These are phyloP conservation scores for Psittacara wagleri DNA, from an alignment of 2,113 vertebrate species.

Conservation along the genomic window DNA sequence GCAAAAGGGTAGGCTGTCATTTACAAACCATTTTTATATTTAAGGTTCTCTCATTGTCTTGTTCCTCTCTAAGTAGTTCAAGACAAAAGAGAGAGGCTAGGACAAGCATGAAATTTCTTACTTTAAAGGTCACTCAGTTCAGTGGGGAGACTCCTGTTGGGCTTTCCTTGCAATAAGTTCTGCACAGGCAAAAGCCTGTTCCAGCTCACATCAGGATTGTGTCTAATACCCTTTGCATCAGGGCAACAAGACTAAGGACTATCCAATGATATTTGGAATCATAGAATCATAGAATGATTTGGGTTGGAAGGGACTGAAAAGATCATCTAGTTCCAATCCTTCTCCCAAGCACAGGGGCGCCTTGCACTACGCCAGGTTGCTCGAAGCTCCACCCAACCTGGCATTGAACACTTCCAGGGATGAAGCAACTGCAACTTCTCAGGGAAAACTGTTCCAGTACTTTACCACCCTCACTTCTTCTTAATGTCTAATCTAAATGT, in stretches of 20 bases:
- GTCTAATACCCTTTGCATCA: background rate
- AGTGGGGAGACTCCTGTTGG: background rate
- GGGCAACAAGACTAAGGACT: background rate
- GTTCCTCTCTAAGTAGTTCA: background rate
- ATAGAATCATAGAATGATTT: background rate
- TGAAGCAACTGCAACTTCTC: background rate
- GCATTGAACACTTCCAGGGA: background rate
- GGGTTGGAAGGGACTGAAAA: background rate
- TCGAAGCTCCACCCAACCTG: background rate
- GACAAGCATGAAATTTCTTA: background rate
- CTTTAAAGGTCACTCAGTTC: background rate
- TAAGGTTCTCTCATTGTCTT: background rate
- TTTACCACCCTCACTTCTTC: background rate
- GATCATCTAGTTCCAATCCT: background rate
- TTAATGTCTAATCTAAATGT: background rate
- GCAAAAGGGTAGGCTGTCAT: slow-evolving; percentile 21
- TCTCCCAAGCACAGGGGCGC: background rate
- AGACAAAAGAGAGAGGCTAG: background rate
- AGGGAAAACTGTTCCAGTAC: background rate
- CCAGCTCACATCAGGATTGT: background rate
- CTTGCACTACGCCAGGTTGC: background rate
- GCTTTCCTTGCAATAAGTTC: background rate
- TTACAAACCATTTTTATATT: slow-evolving; percentile 16
- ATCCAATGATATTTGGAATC: background rate
- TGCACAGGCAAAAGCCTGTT: background rate